Percentiles rank a stretch among this genome's conserved stretches.
Conservation (phyloP, 2,888 invertebrate genomes). For the Coleophora deauratella region DNA sequence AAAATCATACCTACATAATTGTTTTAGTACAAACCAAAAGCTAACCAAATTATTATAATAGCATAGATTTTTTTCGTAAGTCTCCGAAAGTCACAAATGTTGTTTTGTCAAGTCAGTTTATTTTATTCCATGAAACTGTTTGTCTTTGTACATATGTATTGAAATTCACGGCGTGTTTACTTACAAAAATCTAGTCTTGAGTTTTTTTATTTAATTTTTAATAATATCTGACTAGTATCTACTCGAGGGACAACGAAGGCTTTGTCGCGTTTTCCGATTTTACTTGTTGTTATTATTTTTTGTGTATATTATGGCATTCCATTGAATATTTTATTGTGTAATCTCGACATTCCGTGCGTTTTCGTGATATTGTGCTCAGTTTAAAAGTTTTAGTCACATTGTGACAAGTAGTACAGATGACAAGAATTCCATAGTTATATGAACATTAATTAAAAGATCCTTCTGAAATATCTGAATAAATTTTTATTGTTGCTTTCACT, state of each 20-base stretch:
- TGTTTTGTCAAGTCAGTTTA: slow-evolving; percentile 28
- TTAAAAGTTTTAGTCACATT: slow-evolving; percentile 2
- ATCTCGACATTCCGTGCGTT: slow-evolving; percentile 55
- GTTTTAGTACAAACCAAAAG: slow-evolving; percentile 48
- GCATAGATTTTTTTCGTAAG: slow-evolving; percentile 23
- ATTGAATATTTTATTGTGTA: slow-evolving; percentile 28
- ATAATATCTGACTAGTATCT: slow-evolving; percentile 43
- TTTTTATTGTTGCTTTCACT: too few relatives aligned
- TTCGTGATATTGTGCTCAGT: slow-evolving; percentile 44
- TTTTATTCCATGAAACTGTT: slow-evolving; percentile 7
- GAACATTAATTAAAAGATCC: too few relatives aligned
- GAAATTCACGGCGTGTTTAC: slow-evolving; percentile 58
- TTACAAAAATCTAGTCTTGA: slow-evolving; percentile 66
- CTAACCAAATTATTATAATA: slow-evolving; percentile 51
- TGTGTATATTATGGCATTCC: slow-evolving; percentile 45
- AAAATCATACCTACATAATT: slow-evolving; percentile 10
- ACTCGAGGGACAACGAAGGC: slow-evolving; percentile 38
- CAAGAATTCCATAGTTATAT: too few relatives aligned
- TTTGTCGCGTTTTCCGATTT: slow-evolving; percentile 22
- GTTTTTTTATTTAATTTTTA: slow-evolving; percentile 48
- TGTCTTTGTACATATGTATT: slow-evolving; percentile 22
- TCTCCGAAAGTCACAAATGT: slow-evolving; percentile 48
- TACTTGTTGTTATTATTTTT: slow-evolving; percentile 1
- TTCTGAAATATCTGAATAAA: too few relatives aligned
- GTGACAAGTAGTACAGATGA: too few relatives aligned